Evolutionary conservation across 2,797 vertebrate species (phyloP).

Genomic region (Channallabes apus): DNA sequence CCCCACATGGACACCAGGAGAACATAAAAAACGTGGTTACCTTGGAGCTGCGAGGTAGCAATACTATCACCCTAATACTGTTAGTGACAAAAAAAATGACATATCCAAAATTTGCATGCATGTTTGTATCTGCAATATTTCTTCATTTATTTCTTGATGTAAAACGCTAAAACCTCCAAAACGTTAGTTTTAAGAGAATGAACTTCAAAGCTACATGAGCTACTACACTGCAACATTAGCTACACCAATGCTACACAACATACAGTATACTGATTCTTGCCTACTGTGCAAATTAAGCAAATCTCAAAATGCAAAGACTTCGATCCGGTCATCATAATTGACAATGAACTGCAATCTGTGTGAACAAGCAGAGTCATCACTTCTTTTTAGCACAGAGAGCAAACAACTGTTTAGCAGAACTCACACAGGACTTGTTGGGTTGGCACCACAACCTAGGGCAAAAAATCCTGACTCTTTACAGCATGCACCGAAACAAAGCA

Average conservation of each 20-base stretch:
- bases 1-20: background rate
- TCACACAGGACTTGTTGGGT: background rate
- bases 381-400: background rate
- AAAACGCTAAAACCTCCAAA: background rate
- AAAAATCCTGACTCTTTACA: constrained; percentile 26
- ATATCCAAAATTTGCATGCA: background rate
- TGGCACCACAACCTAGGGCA: constrained; percentile 17
- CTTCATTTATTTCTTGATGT: background rate
- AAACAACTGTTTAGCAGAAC: background rate
- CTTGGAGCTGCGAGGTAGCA: background rate
- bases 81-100: background rate
- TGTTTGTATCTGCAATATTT: background rate
- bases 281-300: background rate
- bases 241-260: background rate
- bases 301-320: background rate
- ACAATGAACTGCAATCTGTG: background rate
- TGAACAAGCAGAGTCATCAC: background rate
- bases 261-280: background rate
- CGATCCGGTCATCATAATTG: background rate
- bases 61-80: background rate
- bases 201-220: too few species aligned
- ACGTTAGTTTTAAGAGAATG: background rate
- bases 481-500: constrained; percentile 50
- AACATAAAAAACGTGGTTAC: background rate
- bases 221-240: background rate